Conservation (phyloP, 1,140 invertebrate species). For the Oryzaephilus surinamensis region DNA sequence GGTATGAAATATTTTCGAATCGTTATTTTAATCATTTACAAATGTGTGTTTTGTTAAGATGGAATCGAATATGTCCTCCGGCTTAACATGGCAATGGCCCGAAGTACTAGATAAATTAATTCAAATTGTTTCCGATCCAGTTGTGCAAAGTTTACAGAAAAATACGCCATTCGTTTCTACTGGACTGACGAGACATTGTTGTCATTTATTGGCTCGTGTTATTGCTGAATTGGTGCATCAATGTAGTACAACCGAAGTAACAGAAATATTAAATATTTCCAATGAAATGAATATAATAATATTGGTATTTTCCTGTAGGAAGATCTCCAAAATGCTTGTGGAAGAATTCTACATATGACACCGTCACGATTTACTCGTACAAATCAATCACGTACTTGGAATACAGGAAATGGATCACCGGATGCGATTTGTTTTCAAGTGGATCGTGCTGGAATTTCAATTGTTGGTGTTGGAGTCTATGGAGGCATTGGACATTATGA, state of each 20-base stretch:
- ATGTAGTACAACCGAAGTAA: constrained; percentile 50
- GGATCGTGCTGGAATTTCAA: constrained; percentile 76
- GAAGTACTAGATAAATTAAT: constrained; percentile 76
- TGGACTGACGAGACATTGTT: constrained; percentile 71
- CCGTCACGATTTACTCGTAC: constrained; percentile 83
- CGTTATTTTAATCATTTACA: not conserved
- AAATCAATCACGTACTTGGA: constrained; percentile 86
- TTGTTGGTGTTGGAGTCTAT: constrained; percentile 84
- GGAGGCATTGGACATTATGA: constrained; percentile 77
- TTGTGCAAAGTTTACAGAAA: constrained; percentile 46
- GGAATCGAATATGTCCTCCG: constrained; percentile 41
- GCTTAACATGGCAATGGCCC: constrained; percentile 60
- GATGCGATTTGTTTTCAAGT: constrained; percentile 95
- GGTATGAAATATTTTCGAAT: constrained; percentile 32
- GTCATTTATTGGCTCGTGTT: constrained; percentile 72
- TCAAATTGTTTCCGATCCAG: constrained; percentile 68
- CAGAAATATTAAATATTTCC: constrained; percentile 5
- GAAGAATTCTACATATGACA: constrained; percentile 67
- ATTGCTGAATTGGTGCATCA: constrained; percentile 82
- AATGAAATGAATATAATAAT: constrained; percentile 12
- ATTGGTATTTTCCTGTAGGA: too few relatives aligned
- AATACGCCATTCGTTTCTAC: constrained; percentile 45
- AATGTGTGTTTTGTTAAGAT: constrained; percentile 33
- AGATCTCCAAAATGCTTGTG: constrained; percentile 50
- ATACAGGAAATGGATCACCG: constrained; percentile 91